Conservation (phyloP, 2,113 vertebrate genomes). For the Lampris megalopsis region DNA sequence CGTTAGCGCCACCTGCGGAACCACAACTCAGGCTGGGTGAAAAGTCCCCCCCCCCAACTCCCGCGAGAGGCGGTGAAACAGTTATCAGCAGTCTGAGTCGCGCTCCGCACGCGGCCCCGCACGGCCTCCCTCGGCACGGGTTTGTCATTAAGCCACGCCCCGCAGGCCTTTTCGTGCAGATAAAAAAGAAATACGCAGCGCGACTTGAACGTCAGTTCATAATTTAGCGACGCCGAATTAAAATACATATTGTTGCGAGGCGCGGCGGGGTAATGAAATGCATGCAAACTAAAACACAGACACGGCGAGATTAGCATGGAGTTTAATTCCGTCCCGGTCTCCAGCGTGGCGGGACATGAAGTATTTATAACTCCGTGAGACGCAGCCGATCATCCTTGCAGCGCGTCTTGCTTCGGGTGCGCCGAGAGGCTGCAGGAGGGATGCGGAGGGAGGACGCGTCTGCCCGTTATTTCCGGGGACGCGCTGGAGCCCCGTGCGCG, state of each 20-base stretch:
- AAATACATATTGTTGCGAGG: constrained; percentile 48
- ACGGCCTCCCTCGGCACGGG: constrained; percentile 57
- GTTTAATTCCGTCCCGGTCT: constrained; percentile 47
- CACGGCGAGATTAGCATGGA: constrained; percentile 47
- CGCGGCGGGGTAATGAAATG: constrained; percentile 33
- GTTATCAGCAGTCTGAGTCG: constrained; percentile 49
- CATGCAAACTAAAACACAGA: constrained; percentile 16
- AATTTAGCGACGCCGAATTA: constrained; percentile 71
- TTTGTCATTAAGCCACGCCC: constrained; percentile 71
- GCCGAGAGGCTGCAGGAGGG: too few species aligned
- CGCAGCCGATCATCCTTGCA: too few species aligned
- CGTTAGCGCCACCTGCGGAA: constrained; percentile 29
- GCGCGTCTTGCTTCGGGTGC: too few species aligned
- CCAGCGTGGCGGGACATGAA: constrained; percentile 18
- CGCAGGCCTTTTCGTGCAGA: constrained; percentile 63
- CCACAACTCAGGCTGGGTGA: constrained; percentile 15
- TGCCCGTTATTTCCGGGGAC: too few species aligned
- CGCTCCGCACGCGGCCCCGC: constrained; percentile 25
- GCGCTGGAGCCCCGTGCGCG: too few species aligned
- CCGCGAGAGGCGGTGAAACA: constrained; percentile 41
- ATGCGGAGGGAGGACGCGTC: too few species aligned
- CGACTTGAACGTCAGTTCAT: constrained; percentile 75
- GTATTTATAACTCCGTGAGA: constrained; percentile 22
- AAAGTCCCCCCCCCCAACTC: constrained; percentile 44
- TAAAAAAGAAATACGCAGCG: constrained; percentile 77